Evolutionary conservation across 2,113 vertebrate species (phyloP), one percentile per base, ranked within the genome.

Genomic region (Heliornis fulica): DNA sequence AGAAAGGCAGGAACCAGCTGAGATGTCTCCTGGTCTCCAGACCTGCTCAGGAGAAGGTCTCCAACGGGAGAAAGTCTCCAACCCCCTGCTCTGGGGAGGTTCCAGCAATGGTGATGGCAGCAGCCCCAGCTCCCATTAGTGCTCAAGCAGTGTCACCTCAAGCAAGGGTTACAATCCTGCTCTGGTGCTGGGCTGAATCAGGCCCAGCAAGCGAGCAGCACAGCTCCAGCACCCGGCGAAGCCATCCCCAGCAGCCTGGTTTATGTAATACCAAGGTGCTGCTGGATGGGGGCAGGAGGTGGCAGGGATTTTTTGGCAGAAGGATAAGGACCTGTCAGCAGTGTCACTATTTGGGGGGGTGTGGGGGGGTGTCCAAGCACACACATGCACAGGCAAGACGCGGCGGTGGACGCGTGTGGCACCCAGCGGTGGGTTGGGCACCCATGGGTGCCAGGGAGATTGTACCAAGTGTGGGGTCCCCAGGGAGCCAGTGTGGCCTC

Each of bases 91-190:
- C 78, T 25, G 3, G 32, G 54, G 34, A 61, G 43, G 15, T 29
- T 3, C 36, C 77, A 13, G 36, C 28, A 25, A 40, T 29, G 46
- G 41, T 3, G 1, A 34, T 0, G 26, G 32, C 43, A 34, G 61
- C 4, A 5, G 20, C 54, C 25, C n/a, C 11, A 4, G 45, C 21
- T 46, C 69, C 5, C 20, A 0, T 1, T 0, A 0, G 1, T 4
- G 50, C 69, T 21, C 56, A 29, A 15, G 41, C 76, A 9, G 15
- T 53, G 68, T 6, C 12, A 8, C 63, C 51, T 1, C 9, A 17
- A 78, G 6, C 13, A 7, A 13, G 46, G 69, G 56, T 63, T 63
- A 7, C 69, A 29, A 81, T 26, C 76, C 76, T 16, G 51, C 59
- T 32, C 51, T 1, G 0, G 31, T 65, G 9, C 75, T 2, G 31